Base-by-base conservation (phyloP, 1,140 invertebrate species). In the Diachasmimorpha longicaudata region DNA sequence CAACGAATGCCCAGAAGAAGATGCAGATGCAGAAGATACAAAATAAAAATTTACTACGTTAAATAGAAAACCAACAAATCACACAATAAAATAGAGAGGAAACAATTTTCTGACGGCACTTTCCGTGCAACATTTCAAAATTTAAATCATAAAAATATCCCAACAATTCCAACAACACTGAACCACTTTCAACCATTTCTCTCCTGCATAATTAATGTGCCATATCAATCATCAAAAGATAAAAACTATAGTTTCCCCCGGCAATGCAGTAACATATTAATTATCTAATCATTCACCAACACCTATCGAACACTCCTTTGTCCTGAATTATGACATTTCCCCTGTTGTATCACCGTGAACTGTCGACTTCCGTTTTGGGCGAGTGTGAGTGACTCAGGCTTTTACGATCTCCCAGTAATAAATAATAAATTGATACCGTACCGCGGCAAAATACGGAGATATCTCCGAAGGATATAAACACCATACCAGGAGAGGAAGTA, bases 351-450 rank as follows among this genome's bases (percentile, higher is more conserved):
- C 48, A 52, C 48, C 14, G 31, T 31, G 16, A 19, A 52, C n/a
- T 8, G 14, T 52, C 14, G 58, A 63, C 58, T 63, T 63, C 58
- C 58, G 58, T 63, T 63, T 31, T 23, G 58, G 58, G 23, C 2
- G 10, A 63, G 19, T 31, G 23, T 4, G 58, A 58, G 52, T 25
- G 23, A 19, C 23, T 63, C 16, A 19, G 23, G 19, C 55, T 76
- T 76, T 76, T 76, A 71, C 70, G 70, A 58, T 72, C 75, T 70
- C 75, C 68, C 70, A 70, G 70, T 76, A 76, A 76, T 76, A 76
- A 76, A 76, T 76, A 76, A 76, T 76, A 76, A 76, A 76, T 76
- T 76, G 75, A 76, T 76, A 71, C 52, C 11, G 42, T 19, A 46
- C 66, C 66, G 75, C 37, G 39, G 69, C 31, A 71, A 72, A 66